phyloP scores from a whole-genome alignment of 2,888 invertebrate species.

The Hirtodrosophila alboralis region DNA sequence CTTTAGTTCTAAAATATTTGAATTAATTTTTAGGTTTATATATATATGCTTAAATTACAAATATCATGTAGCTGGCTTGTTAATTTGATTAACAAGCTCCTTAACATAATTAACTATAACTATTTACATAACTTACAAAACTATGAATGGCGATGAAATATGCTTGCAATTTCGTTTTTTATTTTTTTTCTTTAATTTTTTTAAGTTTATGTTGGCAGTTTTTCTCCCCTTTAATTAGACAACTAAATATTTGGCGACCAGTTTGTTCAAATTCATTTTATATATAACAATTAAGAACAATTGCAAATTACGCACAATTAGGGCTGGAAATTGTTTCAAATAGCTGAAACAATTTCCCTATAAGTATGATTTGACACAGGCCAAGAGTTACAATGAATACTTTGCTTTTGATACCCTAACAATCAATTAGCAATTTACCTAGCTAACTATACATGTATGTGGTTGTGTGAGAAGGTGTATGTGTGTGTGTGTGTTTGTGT shows the following conservation, averaged over 20 bases:
- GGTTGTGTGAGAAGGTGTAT: conserved; percentile 14
- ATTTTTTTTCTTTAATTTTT: conserved; percentile 5
- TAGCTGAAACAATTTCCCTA: too few species aligned
- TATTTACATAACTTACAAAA: conserved; percentile 43
- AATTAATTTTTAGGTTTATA: not conserved
- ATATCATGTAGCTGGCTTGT: conserved; percentile 16
- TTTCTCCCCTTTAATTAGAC: conserved; percentile 1
- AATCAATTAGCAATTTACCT: conserved; percentile 20
- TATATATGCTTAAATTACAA: conserved; percentile 10
- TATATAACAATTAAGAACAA: conserved; percentile 1
- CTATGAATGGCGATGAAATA: conserved; percentile 56
- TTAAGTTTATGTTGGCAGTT: conserved; percentile 19
- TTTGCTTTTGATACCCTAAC: conserved; percentile 15
- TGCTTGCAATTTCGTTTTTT: conserved; percentile 14
- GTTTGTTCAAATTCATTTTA: conserved; percentile 18
- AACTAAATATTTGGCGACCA: conserved; percentile 31
- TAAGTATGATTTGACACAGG: not conserved
- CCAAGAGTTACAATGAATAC: conserved; percentile 33
- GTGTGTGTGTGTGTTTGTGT: conserved; percentile 16
- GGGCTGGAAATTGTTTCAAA: conserved; percentile 1
- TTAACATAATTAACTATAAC: conserved; percentile 22
- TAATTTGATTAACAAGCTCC: conserved; percentile 41
- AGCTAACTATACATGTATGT: conserved; percentile 19
- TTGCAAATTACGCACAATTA: conserved; percentile 1
- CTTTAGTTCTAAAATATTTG: not conserved